Evolutionary conservation across 2,888 invertebrate species (phyloP), one percentile per base, ranked within the genome.

Genomic region (Xestia ashworthii): DNA sequence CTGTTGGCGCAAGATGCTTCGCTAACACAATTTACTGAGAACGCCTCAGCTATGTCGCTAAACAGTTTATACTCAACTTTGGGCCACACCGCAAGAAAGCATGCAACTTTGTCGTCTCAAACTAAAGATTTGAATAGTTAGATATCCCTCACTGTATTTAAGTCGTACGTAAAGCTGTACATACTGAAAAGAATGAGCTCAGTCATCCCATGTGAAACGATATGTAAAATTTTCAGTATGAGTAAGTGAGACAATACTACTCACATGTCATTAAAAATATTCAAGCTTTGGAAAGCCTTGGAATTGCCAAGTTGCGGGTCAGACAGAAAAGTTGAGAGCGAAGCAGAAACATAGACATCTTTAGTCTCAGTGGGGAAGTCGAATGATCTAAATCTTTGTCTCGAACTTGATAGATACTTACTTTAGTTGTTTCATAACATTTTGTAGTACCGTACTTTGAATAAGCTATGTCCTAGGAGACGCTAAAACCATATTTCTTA

Each of bases 21-120:
- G 79, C 90, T 93, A 93, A 94, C 90, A 89, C 90, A 93, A 94
- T 94, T 93, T 93, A 85, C 86, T 84, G 68, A 16, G 73, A 78
- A 87, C 87, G 85, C 88, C 85, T 84, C 88, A 89, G 89, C 90
- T 85, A 89, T 86, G 89, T 90, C 90, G 87, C 91, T 93, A 93
- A 93, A 91, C 90, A 89, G 93, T 92, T 92, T 93, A 93, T 90
- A 84, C 90, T 79, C 71, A 85, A 89, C 88, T 92, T 92, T 88
- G 83, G 69, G 85, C 79, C 84, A 74, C 80, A 76, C 76, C 78
- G 62, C 83, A 84, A 88, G 85, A 87, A 90, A 87, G 80, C 87
- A 89, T 86, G 80, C 78, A 87, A 88, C 84, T 86, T 84, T 76
- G 70, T 64, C 72, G 79, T 81, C 74, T 74, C 72, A 44, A 80